Evolutionary conservation across 2,113 vertebrate species (phyloP).

Genomic region (Cyphomyrus plagiostoma): DNA sequence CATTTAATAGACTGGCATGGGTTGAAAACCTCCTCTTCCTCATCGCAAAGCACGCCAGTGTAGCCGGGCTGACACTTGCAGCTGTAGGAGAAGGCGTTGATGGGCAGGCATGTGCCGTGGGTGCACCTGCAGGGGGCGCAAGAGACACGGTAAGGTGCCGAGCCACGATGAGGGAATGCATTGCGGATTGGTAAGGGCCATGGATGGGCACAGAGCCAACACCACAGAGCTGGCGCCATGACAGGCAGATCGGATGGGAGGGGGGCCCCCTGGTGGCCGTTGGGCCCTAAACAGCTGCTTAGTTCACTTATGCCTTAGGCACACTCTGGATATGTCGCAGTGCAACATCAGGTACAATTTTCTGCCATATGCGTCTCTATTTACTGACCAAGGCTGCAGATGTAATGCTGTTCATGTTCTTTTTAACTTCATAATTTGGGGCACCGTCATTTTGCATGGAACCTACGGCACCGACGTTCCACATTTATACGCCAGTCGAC

Average conservation of each 20-base stretch:
- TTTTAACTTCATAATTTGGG: not conserved
- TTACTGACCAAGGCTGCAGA: not conserved
- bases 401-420: not conserved
- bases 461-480: not conserved
- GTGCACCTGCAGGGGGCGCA: slow-evolving; percentile 69
- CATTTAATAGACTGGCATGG: slow-evolving; percentile 81
- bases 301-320: not conserved
- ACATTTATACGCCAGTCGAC: not conserved
- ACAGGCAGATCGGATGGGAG: not conserved
- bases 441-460: not conserved
- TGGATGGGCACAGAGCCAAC: not conserved
- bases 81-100: slow-evolving; percentile 97
- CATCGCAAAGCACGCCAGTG: slow-evolving; percentile 85
- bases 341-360: not conserved
- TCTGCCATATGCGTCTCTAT: not conserved
- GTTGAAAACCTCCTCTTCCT: slow-evolving; percentile 73
- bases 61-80: slow-evolving; percentile 91
- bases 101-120: slow-evolving; percentile 86
- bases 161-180: no score
- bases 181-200: not conserved
- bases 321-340: not conserved
- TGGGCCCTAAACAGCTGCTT: not conserved
- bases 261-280: not conserved
- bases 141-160: not conserved
- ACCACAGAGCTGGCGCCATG: not conserved